Base-by-base conservation (phyloP, 1,140 invertebrate species). In the Temnothorax nylanderi region DNA sequence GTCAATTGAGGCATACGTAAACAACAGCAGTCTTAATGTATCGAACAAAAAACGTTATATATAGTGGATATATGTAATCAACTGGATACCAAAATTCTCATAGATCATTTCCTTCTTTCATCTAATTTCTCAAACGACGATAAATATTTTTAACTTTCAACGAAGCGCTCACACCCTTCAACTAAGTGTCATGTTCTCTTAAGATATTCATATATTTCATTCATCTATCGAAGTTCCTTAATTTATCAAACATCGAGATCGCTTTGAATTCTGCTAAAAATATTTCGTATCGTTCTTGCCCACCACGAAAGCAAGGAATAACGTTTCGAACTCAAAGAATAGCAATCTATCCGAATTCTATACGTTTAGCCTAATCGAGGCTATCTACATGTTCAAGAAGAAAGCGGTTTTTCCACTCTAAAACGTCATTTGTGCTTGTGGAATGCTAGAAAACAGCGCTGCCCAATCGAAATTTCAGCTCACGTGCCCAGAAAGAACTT, bases 361-460 rank as follows among this genome's bases (percentile, higher is more conserved):
- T 56, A 81, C 60, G 81, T 85, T 74, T 87, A 87, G 74, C 44
- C 84, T 89, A 86, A 62, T 82, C 60, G 87, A 88, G 88, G 75
- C 80, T 89, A 77, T 89, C 84, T 89, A 90, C 44, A 71, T 84
- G 49, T 85, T 58, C 58, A 72, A 74, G 41, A 82, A 51, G 67
- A 82, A 82, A 84, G 54, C 26, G 8, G 10, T 34, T 49, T 74
- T 84, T 87, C 80, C 85, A 26, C n/a, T 85, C 85, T 77, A 60
- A 47, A 84, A 86, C 78, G 82, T 89, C 85, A 87, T 92, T 92
- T 91, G 91, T 92, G 90, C 87, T 92, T 91, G 81, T 91, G 93
- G 92, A 94, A 94, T 94, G 93, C 90, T 91, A 91, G 86, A 89
- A 93, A 76, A 67, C 74, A 84, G 88, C 26, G 65, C 58, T 77